Evolutionary conservation across 2,797 vertebrate genomes (phyloP).

Genomic region (Pristis pectinata): DNA sequence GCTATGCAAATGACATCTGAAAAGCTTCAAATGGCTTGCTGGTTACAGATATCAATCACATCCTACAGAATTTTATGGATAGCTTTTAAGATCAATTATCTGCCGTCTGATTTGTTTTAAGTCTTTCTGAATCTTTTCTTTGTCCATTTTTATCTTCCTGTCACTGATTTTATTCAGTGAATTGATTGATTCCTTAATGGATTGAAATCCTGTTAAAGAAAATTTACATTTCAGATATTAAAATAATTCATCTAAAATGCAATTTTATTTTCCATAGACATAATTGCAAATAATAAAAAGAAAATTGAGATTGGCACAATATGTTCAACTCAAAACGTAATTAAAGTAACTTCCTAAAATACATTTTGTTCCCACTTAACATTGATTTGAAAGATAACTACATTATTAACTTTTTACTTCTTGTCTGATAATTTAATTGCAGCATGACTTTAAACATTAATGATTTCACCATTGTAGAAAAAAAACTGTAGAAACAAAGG

Average conservation of each 20-base stretch:
- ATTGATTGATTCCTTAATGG: conserved; percentile 64
- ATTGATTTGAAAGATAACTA: neutral
- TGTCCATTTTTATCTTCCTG: conserved; percentile 66
- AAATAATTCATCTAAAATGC: neutral
- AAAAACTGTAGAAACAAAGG: neutral
- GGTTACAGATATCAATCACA: neutral
- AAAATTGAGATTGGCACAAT: neutral
- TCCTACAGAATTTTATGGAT: neutral
- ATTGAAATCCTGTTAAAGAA: conserved; percentile 64
- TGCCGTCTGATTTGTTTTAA: conserved; percentile 52
- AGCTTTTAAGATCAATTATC: conserved; percentile 51
- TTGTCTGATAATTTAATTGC: too few relatives aligned
- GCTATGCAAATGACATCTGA: neutral
- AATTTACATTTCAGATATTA: neutral
- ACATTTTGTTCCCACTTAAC: neutral
- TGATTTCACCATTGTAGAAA: neutral
- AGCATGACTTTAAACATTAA: neutral
- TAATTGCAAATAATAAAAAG: neutral
- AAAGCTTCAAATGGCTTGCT: neutral
- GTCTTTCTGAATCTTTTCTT: conserved; percentile 64
- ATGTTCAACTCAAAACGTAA: neutral
- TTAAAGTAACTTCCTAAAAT: neutral
- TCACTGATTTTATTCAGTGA: conserved; percentile 68
- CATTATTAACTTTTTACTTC: neutral
- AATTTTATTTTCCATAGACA: neutral